A percentile compares a stretch with the other conserved stretches of the same genome.
Evolutionary conservation across 2,797 vertebrate genomes (phyloP).

Genomic region (Falco biarmicus): DNA sequence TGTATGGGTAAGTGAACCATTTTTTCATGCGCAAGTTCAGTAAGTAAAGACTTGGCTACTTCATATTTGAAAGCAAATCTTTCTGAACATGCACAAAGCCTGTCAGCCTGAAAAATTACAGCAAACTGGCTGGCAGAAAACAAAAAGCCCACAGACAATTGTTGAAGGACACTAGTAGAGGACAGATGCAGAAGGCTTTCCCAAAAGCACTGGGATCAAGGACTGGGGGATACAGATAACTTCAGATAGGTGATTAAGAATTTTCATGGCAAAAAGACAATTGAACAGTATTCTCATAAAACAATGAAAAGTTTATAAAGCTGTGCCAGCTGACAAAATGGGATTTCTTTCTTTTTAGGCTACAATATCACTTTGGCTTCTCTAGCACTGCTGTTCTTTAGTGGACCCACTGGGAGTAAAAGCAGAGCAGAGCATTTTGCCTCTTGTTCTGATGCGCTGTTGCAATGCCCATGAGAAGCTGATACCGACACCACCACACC

Average conservation of each 20-base stretch:
- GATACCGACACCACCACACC: neutral
- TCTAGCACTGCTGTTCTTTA: neutral
- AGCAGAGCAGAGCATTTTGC: neutral
- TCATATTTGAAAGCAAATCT: constrained; percentile 40
- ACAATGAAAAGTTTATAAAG: neutral
- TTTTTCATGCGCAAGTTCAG: neutral
- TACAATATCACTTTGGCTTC: neutral
- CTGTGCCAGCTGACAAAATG: neutral
- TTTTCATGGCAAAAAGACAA: neutral
- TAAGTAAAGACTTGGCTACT: constrained; percentile 13
- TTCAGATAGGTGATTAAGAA: neutral
- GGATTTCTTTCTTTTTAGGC: neutral
- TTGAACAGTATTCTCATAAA: neutral
- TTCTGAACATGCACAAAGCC: constrained; percentile 34
- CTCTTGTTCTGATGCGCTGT: neutral
- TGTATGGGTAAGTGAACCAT: constrained; percentile 23
- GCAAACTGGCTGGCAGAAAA: neutral
- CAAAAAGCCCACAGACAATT: constrained; percentile 1
- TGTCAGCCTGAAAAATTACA: constrained; percentile 33
- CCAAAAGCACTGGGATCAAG: neutral
- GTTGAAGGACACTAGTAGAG: neutral
- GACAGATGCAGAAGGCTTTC: neutral
- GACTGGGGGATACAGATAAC: neutral
- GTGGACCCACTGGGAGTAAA: neutral
- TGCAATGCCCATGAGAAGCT: neutral